These are phyloP conservation scores for Orussus abietinus DNA, from an alignment of 1,140 invertebrate genomes.

Conservation along the genomic window DNA sequence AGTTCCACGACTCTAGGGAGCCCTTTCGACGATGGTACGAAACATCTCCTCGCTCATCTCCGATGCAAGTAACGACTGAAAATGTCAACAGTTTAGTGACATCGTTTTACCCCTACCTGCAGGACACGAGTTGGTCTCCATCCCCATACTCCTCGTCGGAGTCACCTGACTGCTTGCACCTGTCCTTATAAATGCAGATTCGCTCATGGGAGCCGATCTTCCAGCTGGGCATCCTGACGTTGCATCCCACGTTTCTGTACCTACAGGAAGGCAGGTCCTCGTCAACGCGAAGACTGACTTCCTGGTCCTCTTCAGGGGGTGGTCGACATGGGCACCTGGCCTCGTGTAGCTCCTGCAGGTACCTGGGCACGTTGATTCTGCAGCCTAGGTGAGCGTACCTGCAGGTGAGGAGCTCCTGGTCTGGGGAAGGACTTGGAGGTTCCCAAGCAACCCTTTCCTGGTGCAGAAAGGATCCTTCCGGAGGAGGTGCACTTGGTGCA, in stretches of 20 bases:
- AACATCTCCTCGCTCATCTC: no score
- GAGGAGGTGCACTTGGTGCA: conserved; percentile 26
- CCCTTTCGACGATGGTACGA: no score
- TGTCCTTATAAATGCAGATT: conserved; percentile 34
- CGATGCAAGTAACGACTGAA: no score
- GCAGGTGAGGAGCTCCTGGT: conserved; percentile 28
- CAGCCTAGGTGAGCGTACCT: conserved; percentile 38
- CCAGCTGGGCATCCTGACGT: conserved; percentile 29
- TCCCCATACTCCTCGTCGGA: conserved; percentile 15
- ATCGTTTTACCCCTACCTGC: no score
- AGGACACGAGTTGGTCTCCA: conserved; percentile 29
- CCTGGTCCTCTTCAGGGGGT: conserved; percentile 30
- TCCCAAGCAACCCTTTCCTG: conserved; percentile 20
- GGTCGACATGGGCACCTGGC: conserved; percentile 44
- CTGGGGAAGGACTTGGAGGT: conserved; percentile 12
- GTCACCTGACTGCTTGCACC: conserved; percentile 10
- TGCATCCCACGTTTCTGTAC: conserved; percentile 32
- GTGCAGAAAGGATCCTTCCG: conserved; percentile 24
- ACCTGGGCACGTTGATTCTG: conserved; percentile 31
- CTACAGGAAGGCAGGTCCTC: conserved; percentile 28
- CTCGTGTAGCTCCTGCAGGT: conserved; percentile 35
- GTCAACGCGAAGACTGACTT: conserved; percentile 24
- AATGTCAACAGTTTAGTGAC: no score
- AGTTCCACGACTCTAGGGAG: no score
- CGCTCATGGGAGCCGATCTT: conserved; percentile 33